Percentiles rank a stretch among this genome's conserved stretches.
Conservation (phyloP, 2,113 vertebrate genomes). For the Mus musculus region GRCm39 chr13:64524001-64524500, state of each 20-base stretch:
- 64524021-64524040: not conserved
- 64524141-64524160: not conserved
- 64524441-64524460: not conserved
- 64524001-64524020: not conserved
- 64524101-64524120: not conserved
- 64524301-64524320: not conserved
- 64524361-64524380: not conserved
- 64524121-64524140: not conserved
- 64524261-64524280: no score
- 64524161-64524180: not conserved
- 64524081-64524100: not conserved
- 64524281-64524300: not conserved
- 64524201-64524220: not conserved
- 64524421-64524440: not conserved
- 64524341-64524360: not conserved
- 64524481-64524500: not conserved
- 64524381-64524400: not conserved
- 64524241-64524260: not conserved
- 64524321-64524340: not conserved
- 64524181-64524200: not conserved
- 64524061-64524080: not conserved
- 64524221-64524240: not conserved
- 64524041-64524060: not conserved
- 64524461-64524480: not conserved
- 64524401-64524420: not conserved